Conservation (phyloP, 2,113 vertebrate genomes). For the Charadrius vociferus region DNA sequence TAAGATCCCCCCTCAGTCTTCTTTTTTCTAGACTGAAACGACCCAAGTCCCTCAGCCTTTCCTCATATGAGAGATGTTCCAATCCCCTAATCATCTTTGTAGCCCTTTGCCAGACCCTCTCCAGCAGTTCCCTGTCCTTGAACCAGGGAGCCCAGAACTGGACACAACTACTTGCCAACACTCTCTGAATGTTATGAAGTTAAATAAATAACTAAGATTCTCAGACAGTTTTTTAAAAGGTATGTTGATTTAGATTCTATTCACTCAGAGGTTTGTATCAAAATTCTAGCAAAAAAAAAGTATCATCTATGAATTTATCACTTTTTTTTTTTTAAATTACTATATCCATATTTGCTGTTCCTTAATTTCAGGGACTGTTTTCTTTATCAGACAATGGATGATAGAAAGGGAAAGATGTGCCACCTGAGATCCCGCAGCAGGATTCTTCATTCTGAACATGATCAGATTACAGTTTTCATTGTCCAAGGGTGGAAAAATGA, state of each 20-base stretch:
- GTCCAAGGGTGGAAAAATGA: fast-evolving
- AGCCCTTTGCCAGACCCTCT: too few species aligned
- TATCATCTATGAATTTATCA: neutral
- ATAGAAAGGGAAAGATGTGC: neutral
- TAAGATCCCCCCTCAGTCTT: too few species aligned
- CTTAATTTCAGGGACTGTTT: neutral
- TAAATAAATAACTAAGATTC: neutral
- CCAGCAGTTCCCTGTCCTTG: too few species aligned
- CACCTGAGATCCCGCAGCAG: neutral
- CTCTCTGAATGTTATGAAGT: neutral
- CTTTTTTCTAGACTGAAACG: too few species aligned
- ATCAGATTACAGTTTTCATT: neutral
- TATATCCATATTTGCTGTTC: neutral
- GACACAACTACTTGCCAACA: neutral
- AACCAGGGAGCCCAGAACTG: too few species aligned
- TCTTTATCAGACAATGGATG: neutral
- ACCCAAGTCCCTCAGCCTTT: too few species aligned
- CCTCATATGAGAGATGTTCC: too few species aligned
- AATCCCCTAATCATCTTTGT: too few species aligned
- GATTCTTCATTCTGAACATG: neutral
- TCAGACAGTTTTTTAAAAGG: neutral
- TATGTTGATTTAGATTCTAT: neutral
- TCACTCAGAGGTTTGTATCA: neutral
- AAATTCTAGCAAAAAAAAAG: neutral
- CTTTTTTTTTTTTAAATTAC: fast-evolving